Conservation (phyloP, 2,113 vertebrate genomes). For the Hippocampus barbouri region DNA sequence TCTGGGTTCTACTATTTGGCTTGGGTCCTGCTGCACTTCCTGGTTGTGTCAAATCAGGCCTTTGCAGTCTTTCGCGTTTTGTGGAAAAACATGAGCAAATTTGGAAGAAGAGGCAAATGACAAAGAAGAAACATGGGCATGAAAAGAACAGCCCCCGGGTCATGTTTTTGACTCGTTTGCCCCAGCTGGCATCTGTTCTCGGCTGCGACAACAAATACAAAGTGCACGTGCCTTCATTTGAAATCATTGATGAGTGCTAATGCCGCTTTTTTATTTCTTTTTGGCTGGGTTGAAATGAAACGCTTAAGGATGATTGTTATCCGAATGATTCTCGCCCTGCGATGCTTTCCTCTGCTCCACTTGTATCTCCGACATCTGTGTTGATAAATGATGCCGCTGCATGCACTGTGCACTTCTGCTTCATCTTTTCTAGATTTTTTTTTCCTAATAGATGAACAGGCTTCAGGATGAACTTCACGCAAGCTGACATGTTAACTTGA, state of each 20-base stretch:
- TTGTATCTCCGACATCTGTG: conserved; percentile 22
- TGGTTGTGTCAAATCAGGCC: conserved; percentile 1
- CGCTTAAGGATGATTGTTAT: conserved; percentile 30
- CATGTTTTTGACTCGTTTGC: conserved; percentile 33
- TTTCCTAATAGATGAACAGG: background rate
- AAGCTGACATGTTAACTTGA: conserved; percentile 35
- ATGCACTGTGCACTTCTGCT: background rate
- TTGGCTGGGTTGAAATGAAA: conserved; percentile 30
- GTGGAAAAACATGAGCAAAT: conserved; percentile 13
- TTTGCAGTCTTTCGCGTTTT: background rate
- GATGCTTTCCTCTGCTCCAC: background rate
- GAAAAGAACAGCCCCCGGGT: conserved; percentile 36
- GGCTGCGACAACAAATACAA: conserved; percentile 41
- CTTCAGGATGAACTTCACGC: conserved; percentile 20
- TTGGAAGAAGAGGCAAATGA: conserved; percentile 22
- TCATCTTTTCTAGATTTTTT: conserved; percentile 4
- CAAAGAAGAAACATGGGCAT: conserved; percentile 34
- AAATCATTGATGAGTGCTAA: conserved; percentile 35
- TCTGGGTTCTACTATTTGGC: conserved; percentile 15
- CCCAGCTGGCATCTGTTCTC: conserved; percentile 50
- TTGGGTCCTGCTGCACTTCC: background rate
- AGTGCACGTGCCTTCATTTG: conserved; percentile 17
- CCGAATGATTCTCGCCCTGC: conserved; percentile 17
- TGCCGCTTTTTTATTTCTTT: conserved; percentile 10
- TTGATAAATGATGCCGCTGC: conserved; percentile 23